phyloP scores from a whole-genome alignment of 2,797 vertebrate genomes.

The Pteropus rufus region DNA sequence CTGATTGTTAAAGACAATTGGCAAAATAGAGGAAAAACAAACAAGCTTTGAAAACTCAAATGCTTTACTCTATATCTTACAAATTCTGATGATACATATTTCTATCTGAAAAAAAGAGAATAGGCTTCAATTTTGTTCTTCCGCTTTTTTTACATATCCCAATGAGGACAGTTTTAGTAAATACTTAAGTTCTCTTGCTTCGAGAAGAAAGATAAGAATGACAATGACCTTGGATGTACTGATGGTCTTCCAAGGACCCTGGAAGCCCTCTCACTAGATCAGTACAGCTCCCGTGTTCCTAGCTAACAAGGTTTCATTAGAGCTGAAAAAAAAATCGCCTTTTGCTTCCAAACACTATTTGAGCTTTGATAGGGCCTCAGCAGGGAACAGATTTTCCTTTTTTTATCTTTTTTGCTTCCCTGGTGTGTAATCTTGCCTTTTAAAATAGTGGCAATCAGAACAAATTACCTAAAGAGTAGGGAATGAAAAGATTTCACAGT shows the following conservation, averaged over 20 bases:
- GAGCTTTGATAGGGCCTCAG: slow-evolving; percentile 60
- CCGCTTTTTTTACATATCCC: neutral
- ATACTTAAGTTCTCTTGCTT: slow-evolving; percentile 7
- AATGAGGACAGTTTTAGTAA: slow-evolving; percentile 10
- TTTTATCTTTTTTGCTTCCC: slow-evolving; percentile 65
- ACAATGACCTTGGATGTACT: neutral
- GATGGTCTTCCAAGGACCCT: neutral
- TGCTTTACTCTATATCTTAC: neutral
- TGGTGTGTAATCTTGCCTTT: slow-evolving; percentile 60
- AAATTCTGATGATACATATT: neutral
- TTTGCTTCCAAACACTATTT: slow-evolving; percentile 68
- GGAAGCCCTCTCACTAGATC: slow-evolving; percentile 11
- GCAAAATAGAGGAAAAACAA: neutral
- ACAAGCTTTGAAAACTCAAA: neutral
- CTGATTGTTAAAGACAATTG: neutral
- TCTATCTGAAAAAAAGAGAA: neutral
- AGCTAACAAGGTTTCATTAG: slow-evolving; percentile 66
- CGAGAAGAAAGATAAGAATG: neutral
- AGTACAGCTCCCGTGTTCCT: neutral
- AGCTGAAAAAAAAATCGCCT: slow-evolving; percentile 44
- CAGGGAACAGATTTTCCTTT: slow-evolving; percentile 61
- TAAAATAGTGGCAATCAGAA: slow-evolving; percentile 74
- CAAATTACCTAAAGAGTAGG: slow-evolving; percentile 72
- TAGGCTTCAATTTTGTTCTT: neutral
- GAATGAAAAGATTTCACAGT: slow-evolving; percentile 73